These are phyloP conservation scores for Hirtodrosophila confusa DNA, from an alignment of 2,888 invertebrate species.

Conservation along the genomic window DNA sequence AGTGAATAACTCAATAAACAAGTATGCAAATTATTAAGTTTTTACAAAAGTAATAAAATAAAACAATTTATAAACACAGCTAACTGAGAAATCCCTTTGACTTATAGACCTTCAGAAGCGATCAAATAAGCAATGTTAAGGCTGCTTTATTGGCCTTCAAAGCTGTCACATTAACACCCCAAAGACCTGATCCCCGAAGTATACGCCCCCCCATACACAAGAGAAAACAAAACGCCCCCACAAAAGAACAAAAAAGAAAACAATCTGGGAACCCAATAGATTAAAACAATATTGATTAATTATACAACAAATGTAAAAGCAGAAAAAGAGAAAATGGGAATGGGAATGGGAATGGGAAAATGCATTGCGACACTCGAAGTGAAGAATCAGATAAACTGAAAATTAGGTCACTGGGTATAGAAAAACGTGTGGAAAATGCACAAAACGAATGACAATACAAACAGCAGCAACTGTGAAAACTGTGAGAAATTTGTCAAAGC, in stretches of 20 bases:
- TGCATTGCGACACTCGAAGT: conserved; percentile 60
- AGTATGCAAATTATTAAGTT: no score
- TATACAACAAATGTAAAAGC: conserved; percentile 28
- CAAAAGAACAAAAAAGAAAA: conserved; percentile 22
- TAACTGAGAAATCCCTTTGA: no score
- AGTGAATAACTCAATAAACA: no score
- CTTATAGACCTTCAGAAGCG: background rate
- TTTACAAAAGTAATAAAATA: no score
- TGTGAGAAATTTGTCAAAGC: conserved; percentile 17
- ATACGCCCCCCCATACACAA: conserved; percentile 19
- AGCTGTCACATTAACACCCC: background rate
- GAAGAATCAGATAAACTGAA: conserved; percentile 39
- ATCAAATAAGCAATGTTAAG: conserved; percentile 9
- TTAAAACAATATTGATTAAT: conserved; percentile 68
- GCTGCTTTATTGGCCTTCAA: conserved; percentile 2
- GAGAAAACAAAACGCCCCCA: conserved; percentile 41
- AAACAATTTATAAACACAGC: no score
- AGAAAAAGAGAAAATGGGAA: conserved; percentile 5
- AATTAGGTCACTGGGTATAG: conserved; percentile 47
- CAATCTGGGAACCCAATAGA: conserved; percentile 44
- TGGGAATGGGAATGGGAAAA: no score
- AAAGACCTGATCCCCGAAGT: conserved; percentile 15
- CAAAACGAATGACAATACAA: conserved; percentile 18
- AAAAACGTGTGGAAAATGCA: conserved; percentile 41
- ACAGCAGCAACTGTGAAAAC: conserved; percentile 23